Evolutionary conservation across 1,140 invertebrate genomes (phyloP).

Genomic region (Atopsyche davidsoni): DNA sequence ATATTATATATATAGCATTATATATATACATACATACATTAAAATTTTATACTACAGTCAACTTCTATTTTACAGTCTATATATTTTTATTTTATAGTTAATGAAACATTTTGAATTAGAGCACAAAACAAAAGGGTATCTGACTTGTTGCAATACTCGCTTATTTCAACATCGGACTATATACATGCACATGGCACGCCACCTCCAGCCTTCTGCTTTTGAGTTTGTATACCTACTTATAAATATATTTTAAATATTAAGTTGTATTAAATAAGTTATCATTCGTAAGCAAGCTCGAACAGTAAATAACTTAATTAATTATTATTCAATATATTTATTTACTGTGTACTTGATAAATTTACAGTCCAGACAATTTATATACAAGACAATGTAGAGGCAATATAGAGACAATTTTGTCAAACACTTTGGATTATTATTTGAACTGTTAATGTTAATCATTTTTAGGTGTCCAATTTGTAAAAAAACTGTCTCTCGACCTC

Average conservation of each 20-base stretch:
- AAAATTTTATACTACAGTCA: neutral
- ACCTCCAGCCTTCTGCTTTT: slow-evolving; percentile 26
- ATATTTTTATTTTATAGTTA: slow-evolving; percentile 22
- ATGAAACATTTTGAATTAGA: slow-evolving; percentile 18
- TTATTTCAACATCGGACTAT: slow-evolving; percentile 19
- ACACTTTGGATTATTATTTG: too few species aligned
- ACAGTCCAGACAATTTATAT: too few species aligned
- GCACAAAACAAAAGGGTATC: slow-evolving; percentile 20
- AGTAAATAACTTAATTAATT: too few species aligned
- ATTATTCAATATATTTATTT: too few species aligned
- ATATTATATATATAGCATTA: neutral
- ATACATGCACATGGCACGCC: slow-evolving; percentile 24
- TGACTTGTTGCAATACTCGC: slow-evolving; percentile 21
- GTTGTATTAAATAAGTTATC: neutral
- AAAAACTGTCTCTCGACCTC: slow-evolving; percentile 20
- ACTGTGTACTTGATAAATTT: too few species aligned
- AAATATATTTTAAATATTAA: too few species aligned
- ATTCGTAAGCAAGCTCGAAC: too few species aligned
- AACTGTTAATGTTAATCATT: neutral
- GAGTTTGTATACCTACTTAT: slow-evolving; percentile 13
- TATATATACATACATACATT: neutral
- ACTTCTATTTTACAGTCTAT: neutral
- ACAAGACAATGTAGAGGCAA: too few species aligned
- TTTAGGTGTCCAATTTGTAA: slow-evolving; percentile 25
- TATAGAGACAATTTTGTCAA: too few species aligned